These are phyloP conservation scores for Lamellibrachia satsuma DNA, from an alignment of 2,888 invertebrate species.

Conservation along the genomic window DNA sequence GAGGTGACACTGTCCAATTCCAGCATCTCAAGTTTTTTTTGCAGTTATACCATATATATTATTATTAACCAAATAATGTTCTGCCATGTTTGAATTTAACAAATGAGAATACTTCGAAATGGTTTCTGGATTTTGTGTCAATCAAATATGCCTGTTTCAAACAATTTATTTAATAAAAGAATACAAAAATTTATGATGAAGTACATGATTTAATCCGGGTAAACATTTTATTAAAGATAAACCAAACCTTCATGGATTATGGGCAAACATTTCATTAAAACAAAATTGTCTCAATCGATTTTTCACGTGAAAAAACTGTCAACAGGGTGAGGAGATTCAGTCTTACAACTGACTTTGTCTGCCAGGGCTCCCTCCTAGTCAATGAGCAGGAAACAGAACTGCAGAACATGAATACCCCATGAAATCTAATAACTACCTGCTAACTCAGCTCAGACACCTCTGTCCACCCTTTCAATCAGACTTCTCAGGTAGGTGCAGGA, in stretches of 20 bases:
- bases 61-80: not conserved
- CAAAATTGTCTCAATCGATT: not conserved
- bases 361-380: not conserved
- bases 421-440: not conserved
- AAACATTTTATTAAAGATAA: not conserved
- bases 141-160: not conserved
- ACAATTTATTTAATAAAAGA: not conserved
- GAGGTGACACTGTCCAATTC: no score
- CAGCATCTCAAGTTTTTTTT: not conserved
- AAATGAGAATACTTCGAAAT: not conserved
- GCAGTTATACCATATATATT: not conserved
- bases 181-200: not conserved
- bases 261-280: not conserved
- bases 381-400: not conserved
- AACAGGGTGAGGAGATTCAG: not conserved
- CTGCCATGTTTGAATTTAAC: not conserved
- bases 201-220: no score
- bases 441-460: not conserved
- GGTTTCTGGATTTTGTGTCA: not conserved
- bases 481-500: not conserved
- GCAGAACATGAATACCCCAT: not conserved
- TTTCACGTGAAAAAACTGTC: not conserved
- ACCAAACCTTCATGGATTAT: not conserved
- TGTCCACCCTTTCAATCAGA: constrained; percentile 13
- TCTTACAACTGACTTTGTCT: not conserved